Evolutionary conservation across 2,888 invertebrate genomes (phyloP), one percentile per base, ranked within the genome.

Genomic region (Odontocolon sp.): DNA sequence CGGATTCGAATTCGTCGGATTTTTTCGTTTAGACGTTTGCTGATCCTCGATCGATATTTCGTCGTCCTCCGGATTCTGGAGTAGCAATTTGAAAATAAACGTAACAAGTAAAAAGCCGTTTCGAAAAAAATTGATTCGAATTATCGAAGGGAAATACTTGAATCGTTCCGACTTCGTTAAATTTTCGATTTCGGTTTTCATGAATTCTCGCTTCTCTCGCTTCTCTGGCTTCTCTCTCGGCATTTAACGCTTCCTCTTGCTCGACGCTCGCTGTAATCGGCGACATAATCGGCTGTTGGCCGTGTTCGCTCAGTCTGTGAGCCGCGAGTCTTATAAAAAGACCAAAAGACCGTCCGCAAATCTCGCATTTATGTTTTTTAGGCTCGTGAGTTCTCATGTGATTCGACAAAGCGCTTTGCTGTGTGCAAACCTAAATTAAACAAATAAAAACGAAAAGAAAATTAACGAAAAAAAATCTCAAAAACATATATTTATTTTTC

Each of bases 351-450:
- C 87, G 82, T 0, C 88, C 88, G 23, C 88, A 88, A 79, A 86
- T 84, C 61, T 87, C 86, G 76, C 88, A 88, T 64, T 88, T 88
- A 47, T 87, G 82, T 66, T 84, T 85, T 63, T 88, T 88, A 2
- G 88, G 88, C 69, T 88, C 86, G 45, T 88, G 88, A 26, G 87
- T 88, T 45, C 88, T 85, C 88, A 88, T 88, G 36, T 88, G 88
- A 80, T 88, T 88, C 11, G 88, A 87, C 33, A 88, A 78, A 8
- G 88, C 88, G 67, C 88, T 88, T 81, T 88, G 88, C 63, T 88
- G 88, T 0, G 88, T 88, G 63, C 88, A 88, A 2, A 85, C 81
- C 88, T 88, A 18, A 16, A 59, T 42, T 18, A 28, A 31, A 68
- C 21, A 42, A 56, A 36, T 5, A 68, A 9, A 36, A 69, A 33